phyloP scores from a whole-genome alignment of 2,113 vertebrate species.

The Ciconia maguari region DNA sequence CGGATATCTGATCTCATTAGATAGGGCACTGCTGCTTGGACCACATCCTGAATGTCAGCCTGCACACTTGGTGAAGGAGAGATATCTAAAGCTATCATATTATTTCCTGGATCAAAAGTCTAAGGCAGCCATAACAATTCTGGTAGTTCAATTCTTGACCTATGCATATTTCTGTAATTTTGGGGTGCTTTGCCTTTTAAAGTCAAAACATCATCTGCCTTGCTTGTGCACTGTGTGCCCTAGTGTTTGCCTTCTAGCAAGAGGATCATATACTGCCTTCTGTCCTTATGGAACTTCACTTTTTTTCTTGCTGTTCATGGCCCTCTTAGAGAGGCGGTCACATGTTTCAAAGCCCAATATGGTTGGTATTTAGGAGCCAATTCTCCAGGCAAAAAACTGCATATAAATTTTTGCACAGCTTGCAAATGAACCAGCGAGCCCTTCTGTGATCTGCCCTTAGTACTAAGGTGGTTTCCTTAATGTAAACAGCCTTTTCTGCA shows the following conservation, averaged over 20 bases:
- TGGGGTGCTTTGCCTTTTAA: not conserved
- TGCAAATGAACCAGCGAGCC: not conserved
- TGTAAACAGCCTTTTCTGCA: not conserved
- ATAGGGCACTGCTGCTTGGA: not conserved
- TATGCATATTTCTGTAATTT: not conserved
- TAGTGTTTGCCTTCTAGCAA: not conserved
- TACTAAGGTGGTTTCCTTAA: not conserved
- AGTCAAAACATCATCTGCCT: not conserved
- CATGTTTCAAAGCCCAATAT: not conserved
- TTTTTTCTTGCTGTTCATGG: not conserved
- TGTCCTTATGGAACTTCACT: not conserved
- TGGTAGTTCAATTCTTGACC: not conserved
- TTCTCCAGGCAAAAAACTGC: not conserved
- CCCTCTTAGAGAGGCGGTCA: not conserved
- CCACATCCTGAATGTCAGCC: not conserved
- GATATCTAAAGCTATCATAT: not conserved
- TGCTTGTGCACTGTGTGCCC: not conserved
- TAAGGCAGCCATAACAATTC: not conserved
- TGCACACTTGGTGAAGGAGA: not conserved
- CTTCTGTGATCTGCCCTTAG: not conserved
- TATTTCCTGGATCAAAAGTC: not conserved
- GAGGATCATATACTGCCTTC: not conserved
- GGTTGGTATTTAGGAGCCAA: not conserved
- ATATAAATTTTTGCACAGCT: not conserved
- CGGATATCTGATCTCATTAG: not conserved